phyloP scores from a whole-genome alignment of 2,113 vertebrate species.

The Calidris pugnax region DNA sequence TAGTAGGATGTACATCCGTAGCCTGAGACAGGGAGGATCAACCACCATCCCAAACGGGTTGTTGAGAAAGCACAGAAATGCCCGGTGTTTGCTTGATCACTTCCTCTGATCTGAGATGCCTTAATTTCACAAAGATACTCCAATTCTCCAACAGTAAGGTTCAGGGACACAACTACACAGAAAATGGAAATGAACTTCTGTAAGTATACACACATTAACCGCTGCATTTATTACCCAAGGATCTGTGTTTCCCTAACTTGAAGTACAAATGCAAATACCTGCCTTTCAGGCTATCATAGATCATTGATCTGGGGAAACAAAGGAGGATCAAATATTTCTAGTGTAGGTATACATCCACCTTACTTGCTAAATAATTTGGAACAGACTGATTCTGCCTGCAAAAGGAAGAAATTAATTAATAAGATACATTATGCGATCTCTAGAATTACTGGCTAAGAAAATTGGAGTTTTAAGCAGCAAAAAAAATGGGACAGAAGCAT shows the following conservation, averaged over 20 bases:
- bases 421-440: background rate
- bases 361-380: background rate
- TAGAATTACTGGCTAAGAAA: background rate
- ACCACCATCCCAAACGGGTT: background rate
- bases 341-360: background rate
- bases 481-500: background rate
- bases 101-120: background rate
- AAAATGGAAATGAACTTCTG: background rate
- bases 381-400: background rate
- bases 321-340: background rate
- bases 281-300: background rate
- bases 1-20: background rate
- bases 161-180: background rate
- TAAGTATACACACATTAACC: background rate
- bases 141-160: background rate
- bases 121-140: background rate
- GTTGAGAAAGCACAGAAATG: background rate
- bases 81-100: background rate
- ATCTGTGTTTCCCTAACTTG: background rate
- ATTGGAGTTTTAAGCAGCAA: background rate
- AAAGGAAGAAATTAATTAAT: background rate
- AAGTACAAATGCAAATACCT: background rate
- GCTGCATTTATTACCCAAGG: background rate
- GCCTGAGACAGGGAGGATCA: background rate
- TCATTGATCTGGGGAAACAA: background rate